Percentiles rank a stretch among this genome's conserved stretches.
phyloP scores from a whole-genome alignment of 2,113 vertebrate species.

The Emberiza fucata region DNA sequence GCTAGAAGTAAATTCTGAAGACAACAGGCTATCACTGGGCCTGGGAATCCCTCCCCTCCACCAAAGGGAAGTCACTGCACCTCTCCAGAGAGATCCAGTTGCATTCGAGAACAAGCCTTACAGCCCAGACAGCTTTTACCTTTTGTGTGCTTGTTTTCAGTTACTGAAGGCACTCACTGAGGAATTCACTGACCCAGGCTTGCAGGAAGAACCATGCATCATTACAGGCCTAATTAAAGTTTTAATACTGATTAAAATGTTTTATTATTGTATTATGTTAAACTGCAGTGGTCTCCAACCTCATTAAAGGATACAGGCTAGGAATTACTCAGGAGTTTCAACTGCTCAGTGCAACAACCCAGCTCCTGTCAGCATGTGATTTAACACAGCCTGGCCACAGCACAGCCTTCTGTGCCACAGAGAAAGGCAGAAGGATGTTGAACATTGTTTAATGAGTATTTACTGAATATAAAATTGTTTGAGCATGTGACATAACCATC shows the following conservation, averaged over 20 bases:
- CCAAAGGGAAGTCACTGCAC: background rate
- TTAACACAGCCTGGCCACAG: conserved; percentile 37
- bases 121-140: background rate
- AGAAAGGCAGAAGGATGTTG: background rate
- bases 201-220: conserved; percentile 44
- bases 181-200: conserved; percentile 46
- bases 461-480: conserved; percentile 30
- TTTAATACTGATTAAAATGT: conserved; percentile 62
- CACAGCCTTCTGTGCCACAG: background rate
- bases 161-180: conserved; percentile 56
- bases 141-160: conserved; percentile 45
- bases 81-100: background rate
- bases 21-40: background rate
- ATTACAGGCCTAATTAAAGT: conserved; percentile 59
- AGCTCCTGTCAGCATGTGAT: conserved; percentile 40
- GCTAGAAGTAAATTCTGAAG: background rate
- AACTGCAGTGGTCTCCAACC: conserved; percentile 65
- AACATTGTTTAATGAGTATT: conserved; percentile 32
- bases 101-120: background rate
- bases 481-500: conserved; percentile 14
- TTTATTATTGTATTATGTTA: conserved; percentile 67
- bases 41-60: background rate
- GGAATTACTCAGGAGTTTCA: conserved; percentile 53
- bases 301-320: conserved; percentile 51
- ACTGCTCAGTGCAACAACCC: conserved; percentile 35